Base-by-base conservation (phyloP, 1,140 invertebrate species). In the Saxidomus purpurata region DNA sequence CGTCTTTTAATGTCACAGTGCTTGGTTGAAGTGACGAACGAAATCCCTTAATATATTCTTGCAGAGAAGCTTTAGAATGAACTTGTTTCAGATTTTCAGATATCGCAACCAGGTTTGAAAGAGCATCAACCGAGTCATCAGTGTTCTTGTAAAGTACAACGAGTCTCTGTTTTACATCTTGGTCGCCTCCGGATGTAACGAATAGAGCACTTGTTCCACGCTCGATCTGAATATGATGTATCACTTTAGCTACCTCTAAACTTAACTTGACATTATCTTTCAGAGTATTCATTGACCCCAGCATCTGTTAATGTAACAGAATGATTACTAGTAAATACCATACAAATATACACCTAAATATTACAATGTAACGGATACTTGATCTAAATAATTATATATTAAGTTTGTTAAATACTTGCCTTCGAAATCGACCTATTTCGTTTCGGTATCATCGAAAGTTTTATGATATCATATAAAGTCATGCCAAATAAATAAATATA, bases 141-240 rank as follows among this genome's bases (percentile, higher is more conserved):
- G 91, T 92, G 36, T n/a, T 25, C 25, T 55, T 59, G 77, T 90
- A 91, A 11, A 52, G 4, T 17, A 52, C 28, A 22, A 15, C 38
- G 13, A 92, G 89, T 67, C 74, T 76, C 28, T 49, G 79, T 22
- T 38, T 17, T 9, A 89, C 47, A 19, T 55, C 28, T 1, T 36
- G 3, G 22, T 85, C 84, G 0, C 89, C 90, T 13, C 43, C 74
- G 19, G 90, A 86, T 85, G 93, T 91, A 52, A 93, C 69, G 87
- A 93, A 93, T 0, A 93, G 82, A 1, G 91, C 90, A 0, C 90
- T 91, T 9, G 87, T 92, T 34, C 92, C 93, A 59, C 93, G 55
- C 82, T 94, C 93, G 9, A 91, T 91, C 89, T 94, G 93, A 28
- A 91, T 74, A 31, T 61, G 40, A 67, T 94, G 93, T 0, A 94